These are phyloP conservation scores for Neotoma lepida DNA, from an alignment of 2,113 vertebrate species.

Conservation along the genomic window DNA sequence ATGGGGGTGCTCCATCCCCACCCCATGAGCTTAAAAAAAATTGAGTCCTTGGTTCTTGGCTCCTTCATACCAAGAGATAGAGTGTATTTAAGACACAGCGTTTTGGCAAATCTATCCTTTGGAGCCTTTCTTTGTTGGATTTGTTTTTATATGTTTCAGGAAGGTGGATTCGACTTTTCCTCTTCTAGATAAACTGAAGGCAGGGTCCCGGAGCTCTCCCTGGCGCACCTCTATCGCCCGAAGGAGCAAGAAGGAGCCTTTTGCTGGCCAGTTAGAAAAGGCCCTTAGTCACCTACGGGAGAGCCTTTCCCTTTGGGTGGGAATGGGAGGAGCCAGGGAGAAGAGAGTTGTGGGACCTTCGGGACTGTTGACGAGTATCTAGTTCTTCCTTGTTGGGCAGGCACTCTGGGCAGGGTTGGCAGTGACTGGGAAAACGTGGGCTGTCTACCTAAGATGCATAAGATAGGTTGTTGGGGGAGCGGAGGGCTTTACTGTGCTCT, in stretches of 20 bases:
- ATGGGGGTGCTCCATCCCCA: not conserved
- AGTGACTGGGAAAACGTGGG: not conserved
- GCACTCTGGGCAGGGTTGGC: not conserved
- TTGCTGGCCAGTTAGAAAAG: not conserved
- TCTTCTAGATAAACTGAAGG: constrained; percentile 65
- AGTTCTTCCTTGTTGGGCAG: not conserved
- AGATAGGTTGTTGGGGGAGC: not conserved
- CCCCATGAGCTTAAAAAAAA: not conserved
- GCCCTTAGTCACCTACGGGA: not conserved
- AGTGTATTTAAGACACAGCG: constrained; percentile 39
- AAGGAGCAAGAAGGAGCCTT: not conserved
- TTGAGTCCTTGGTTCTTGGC: not conserved
- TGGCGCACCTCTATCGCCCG: not conserved
- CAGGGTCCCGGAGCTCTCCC: not conserved
- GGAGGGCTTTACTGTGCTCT: not conserved
- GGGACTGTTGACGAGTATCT: not conserved
- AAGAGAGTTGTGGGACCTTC: not conserved
- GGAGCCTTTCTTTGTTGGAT: constrained; percentile 63
- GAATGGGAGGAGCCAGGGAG: constrained; percentile 67
- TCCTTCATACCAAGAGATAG: constrained; percentile 16
- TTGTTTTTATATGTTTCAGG: constrained; percentile 61
- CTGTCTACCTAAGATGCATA: too few species aligned
- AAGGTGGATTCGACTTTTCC: constrained; percentile 68
- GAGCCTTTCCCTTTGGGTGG: not conserved
- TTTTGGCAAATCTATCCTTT: constrained; percentile 49